Conservation (phyloP, 2,888 invertebrate genomes). For the Drosophila cognata region DNA sequence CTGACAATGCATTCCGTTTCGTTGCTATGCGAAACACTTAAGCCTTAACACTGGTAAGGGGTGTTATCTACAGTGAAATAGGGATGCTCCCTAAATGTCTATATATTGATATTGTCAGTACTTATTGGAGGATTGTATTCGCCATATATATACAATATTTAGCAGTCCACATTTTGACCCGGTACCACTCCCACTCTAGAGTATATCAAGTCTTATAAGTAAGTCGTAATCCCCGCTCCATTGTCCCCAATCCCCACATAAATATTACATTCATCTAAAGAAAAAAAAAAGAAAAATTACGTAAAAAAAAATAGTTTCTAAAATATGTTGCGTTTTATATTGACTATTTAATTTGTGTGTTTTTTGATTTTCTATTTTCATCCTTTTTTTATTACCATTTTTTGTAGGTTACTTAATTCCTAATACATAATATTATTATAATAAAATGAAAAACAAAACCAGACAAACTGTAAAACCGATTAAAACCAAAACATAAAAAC, state of each 20-base stretch:
- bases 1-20: slow-evolving; percentile 7
- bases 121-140: slow-evolving; percentile 14
- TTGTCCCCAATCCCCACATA: neutral
- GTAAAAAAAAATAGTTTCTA: slow-evolving; percentile 15
- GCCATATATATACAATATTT: slow-evolving; percentile 1
- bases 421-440: slow-evolving; percentile 73
- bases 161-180: slow-evolving; percentile 7
- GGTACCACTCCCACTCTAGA: slow-evolving; percentile 1
- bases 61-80: neutral
- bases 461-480: slow-evolving; percentile 59
- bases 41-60: neutral
- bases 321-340: slow-evolving; percentile 50
- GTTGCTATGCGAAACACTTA: neutral
- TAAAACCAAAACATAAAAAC: slow-evolving; percentile 63
- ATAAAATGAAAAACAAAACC: slow-evolving; percentile 47
- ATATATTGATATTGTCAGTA: slow-evolving; percentile 19
- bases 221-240: neutral
- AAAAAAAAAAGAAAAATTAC: neutral
- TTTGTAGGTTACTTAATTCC: slow-evolving; percentile 86
- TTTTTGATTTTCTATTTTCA: slow-evolving; percentile 79
- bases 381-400: slow-evolving; percentile 82
- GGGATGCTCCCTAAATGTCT: neutral
- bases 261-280: slow-evolving; percentile 9
- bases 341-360: slow-evolving; percentile 73
- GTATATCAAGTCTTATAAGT: slow-evolving; percentile 1